phyloP scores from a whole-genome alignment of 2,797 vertebrate genomes.

The Ctenochaetus hawaiiensis region DNA sequence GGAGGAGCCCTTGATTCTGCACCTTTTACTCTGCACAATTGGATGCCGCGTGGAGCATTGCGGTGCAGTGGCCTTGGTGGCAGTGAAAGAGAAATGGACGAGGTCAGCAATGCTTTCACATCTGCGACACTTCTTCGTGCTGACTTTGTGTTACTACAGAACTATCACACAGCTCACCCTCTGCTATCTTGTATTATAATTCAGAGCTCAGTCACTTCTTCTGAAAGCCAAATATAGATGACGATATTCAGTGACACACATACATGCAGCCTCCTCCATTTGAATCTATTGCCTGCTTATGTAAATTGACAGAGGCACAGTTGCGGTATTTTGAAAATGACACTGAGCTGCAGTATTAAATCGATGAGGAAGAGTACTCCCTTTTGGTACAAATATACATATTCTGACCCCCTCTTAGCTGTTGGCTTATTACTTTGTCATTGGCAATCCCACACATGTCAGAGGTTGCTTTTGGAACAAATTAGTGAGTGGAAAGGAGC shows the following conservation, averaged over 20 bases:
- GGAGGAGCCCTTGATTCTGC: slow-evolving; percentile 61
- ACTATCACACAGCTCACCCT: slow-evolving; percentile 60
- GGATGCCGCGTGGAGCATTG: slow-evolving; percentile 58
- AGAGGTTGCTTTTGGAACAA: slow-evolving; percentile 81
- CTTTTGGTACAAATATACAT: slow-evolving; percentile 50
- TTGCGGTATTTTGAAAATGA: slow-evolving; percentile 28
- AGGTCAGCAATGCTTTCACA: slow-evolving; percentile 80
- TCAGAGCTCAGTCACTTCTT: slow-evolving; percentile 53
- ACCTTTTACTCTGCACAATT: slow-evolving; percentile 75
- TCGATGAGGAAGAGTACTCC: slow-evolving; percentile 19
- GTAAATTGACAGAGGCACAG: slow-evolving; percentile 35
- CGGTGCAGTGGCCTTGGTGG: slow-evolving; percentile 74
- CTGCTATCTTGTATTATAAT: slow-evolving; percentile 38
- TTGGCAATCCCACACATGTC: slow-evolving; percentile 72
- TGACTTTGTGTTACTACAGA: slow-evolving; percentile 75
- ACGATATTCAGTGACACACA: slow-evolving; percentile 45
- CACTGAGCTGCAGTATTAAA: slow-evolving; percentile 7
- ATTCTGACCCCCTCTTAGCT: slow-evolving; percentile 57
- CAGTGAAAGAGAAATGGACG: slow-evolving; percentile 74
- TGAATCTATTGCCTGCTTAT: slow-evolving; percentile 20
- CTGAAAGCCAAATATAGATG: slow-evolving; percentile 46
- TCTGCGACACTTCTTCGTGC: slow-evolving; percentile 69
- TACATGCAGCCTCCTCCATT: slow-evolving; percentile 20
- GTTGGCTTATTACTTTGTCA: slow-evolving; percentile 76
- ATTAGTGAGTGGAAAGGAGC: slow-evolving; percentile 78